A percentile compares a stretch with the other conserved stretches of the same genome.
Conservation (phyloP, 64 coral and sea anemone species). For the Exaiptasia diaphana region DNA sequence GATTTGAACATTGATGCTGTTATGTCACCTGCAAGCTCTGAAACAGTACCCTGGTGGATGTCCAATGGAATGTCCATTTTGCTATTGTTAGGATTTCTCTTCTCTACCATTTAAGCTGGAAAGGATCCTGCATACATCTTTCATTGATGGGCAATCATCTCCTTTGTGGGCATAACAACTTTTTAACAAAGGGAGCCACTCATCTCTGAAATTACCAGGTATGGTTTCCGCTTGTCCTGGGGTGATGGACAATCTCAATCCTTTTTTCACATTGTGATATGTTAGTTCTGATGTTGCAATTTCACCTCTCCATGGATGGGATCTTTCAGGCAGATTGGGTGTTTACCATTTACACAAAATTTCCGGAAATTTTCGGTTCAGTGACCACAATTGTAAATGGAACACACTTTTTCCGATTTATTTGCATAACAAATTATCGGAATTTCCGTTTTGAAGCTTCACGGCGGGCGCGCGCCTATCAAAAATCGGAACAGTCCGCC, state of each 20-base stretch:
- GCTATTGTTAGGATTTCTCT: too few species aligned
- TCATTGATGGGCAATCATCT: not conserved
- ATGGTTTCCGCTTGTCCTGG: not conserved
- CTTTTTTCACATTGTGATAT: not conserved
- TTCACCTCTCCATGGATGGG: constrained; percentile 36
- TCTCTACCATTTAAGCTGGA: not conserved
- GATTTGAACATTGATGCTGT: not conserved
- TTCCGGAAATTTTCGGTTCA: too few species aligned
- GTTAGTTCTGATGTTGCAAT: not conserved
- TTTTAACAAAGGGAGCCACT: constrained; percentile 3
- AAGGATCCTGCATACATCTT: not conserved
- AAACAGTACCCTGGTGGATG: constrained; percentile 26
- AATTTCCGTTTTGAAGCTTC: too few species aligned
- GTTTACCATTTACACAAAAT: too few species aligned
- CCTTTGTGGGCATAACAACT: constrained; percentile 1
- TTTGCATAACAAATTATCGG: too few species aligned
- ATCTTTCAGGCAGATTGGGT: constrained; percentile 17
- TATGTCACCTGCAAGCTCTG: not conserved
- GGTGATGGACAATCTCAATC: constrained; percentile 1
- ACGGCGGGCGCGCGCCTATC: too few species aligned
- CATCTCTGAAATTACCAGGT: not conserved
- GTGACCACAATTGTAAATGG: too few species aligned
- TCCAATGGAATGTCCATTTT: constrained; percentile 17
- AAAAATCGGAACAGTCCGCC: too few species aligned
- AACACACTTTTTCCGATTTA: too few species aligned